Percentiles rank a stretch among this genome's conserved stretches.
Conservation (phyloP, 2,113 vertebrate species). For the Formicarius rufipectus region DNA sequence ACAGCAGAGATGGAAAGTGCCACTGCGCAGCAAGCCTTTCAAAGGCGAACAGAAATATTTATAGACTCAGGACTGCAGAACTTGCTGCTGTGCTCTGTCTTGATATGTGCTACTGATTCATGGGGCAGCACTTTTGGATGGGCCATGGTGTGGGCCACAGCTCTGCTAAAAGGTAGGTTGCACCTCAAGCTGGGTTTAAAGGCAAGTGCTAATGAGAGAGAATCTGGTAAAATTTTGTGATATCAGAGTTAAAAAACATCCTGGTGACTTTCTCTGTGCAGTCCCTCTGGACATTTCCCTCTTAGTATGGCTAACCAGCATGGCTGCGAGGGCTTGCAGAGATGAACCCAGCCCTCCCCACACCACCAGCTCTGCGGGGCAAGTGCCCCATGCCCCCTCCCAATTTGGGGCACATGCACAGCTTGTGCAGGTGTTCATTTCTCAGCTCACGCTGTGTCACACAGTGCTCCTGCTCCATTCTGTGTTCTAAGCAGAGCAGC, state of each 20-base stretch:
- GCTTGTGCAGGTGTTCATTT: accelerated
- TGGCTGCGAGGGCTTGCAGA: accelerated
- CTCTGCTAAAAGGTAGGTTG: neutral
- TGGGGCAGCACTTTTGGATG: neutral
- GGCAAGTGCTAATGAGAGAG: neutral
- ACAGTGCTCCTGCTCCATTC: accelerated
- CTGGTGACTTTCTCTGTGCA: neutral
- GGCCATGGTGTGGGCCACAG: neutral
- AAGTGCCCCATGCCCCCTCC: accelerated
- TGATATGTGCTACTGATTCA: neutral
- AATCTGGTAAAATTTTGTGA: neutral
- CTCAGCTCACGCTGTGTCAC: accelerated
- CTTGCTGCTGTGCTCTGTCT: neutral
- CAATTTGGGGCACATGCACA: accelerated
- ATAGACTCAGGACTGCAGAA: neutral
- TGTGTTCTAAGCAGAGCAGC: neutral
- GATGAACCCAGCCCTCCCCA: neutral
- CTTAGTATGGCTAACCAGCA: neutral
- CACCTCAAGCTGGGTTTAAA: neutral
- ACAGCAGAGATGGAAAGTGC: neutral
- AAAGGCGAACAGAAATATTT: slow-evolving; percentile 24
- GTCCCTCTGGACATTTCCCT: neutral
- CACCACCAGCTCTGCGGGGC: neutral
- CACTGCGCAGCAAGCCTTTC: neutral
- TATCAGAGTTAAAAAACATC: neutral